These are phyloP conservation scores for Diplolepis rosae DNA, from an alignment of 2,888 invertebrate species.

Conservation along the genomic window DNA sequence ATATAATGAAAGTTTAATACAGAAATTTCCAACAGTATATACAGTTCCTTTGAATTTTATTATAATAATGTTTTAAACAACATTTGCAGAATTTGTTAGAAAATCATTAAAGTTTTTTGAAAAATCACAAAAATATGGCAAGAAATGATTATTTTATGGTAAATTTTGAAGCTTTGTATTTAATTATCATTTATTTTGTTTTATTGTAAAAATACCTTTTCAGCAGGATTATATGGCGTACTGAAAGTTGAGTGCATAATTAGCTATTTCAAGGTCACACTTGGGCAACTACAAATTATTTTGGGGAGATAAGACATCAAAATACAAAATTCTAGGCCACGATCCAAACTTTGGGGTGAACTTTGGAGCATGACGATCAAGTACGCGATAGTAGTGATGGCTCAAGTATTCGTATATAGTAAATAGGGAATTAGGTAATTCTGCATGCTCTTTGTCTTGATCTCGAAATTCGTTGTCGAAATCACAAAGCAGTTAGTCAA, in stretches of 20 bases:
- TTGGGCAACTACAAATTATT: neutral
- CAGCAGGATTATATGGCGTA: too few species aligned
- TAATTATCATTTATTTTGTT: neutral
- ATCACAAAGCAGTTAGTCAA: neutral
- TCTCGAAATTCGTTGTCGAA: constrained; percentile 13
- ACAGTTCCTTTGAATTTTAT: too few species aligned
- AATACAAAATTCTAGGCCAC: constrained; percentile 30
- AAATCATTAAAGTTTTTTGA: too few species aligned
- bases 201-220: neutral
- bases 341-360: constrained; percentile 28
- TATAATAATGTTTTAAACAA: too few species aligned
- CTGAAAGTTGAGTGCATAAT: constrained; percentile 28
- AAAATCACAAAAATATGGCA: too few species aligned
- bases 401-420: neutral
- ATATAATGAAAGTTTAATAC: too few species aligned
- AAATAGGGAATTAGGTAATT: constrained; percentile 22
- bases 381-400: constrained; percentile 42
- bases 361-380: constrained; percentile 46
- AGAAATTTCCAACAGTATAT: too few species aligned
- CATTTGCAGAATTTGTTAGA: too few species aligned
- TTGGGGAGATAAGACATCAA: constrained; percentile 3
- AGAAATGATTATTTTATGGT: too few species aligned
- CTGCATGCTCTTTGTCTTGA: constrained; percentile 19
- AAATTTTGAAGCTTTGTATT: too few species aligned
- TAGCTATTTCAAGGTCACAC: constrained; percentile 25